Conservation (phyloP, 2,113 vertebrate genomes). For the Eulemur macaco region DNA sequence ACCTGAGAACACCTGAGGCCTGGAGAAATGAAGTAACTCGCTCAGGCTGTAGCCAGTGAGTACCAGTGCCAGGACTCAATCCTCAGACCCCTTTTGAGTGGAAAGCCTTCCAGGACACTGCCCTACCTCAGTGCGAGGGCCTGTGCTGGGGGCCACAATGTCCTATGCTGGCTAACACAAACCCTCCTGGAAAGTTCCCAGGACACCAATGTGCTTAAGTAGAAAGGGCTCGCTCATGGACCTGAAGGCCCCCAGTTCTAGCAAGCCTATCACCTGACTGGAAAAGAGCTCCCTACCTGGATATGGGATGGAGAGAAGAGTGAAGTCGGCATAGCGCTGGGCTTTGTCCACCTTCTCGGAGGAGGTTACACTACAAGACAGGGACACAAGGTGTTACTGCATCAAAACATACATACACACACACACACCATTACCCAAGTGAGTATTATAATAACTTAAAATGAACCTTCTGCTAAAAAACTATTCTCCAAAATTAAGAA, state of each 20-base stretch:
- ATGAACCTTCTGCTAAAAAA: not conserved
- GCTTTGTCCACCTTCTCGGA: slow-evolving; percentile 99
- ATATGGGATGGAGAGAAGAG: slow-evolving; percentile 97
- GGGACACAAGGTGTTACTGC: slow-evolving; percentile 28
- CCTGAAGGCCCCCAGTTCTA: not conserved
- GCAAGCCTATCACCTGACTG: not conserved
- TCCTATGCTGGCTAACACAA: not conserved
- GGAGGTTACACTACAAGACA: slow-evolving; percentile 92
- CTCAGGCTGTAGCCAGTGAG: not conserved
- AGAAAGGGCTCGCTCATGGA: not conserved
- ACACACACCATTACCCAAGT: not conserved
- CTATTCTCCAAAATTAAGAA: not conserved
- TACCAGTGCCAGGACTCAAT: not conserved
- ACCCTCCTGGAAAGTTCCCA: not conserved
- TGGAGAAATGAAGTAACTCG: not conserved
- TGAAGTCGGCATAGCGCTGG: slow-evolving; percentile 98
- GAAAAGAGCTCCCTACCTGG: slow-evolving; percentile 89
- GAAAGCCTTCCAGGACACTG: not conserved
- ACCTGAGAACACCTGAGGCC: not conserved
- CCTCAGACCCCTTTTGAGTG: rapidly evolving
- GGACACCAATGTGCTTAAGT: not conserved
- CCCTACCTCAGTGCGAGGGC: not conserved
- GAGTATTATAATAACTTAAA: not conserved
- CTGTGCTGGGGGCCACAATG: no score
- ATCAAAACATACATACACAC: not conserved